A percentile compares a stretch with the other conserved stretches of the same genome.
Conservation (phyloP, 2,797 vertebrate species). For the Xerus rutilus region DNA sequence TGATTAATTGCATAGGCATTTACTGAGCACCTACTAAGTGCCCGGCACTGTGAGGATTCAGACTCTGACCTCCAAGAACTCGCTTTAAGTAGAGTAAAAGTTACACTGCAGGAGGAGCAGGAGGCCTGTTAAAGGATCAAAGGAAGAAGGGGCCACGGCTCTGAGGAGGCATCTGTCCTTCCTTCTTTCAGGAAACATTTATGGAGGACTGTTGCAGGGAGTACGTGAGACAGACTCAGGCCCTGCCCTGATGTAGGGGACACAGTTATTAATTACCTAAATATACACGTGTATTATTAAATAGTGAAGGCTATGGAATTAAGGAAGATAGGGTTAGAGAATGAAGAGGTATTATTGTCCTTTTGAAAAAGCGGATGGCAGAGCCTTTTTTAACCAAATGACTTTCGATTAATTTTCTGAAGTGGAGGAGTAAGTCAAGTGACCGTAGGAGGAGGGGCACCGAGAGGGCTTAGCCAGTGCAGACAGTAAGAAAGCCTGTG, state of each 20-base stretch:
- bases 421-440: neutral
- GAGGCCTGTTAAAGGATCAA: neutral
- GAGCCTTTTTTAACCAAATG: neutral
- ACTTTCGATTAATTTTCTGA: too few species aligned
- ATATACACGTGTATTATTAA: too few species aligned
- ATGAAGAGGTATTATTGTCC: fast-evolving
- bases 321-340: neutral
- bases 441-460: neutral
- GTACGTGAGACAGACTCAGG: neutral
- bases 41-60: neutral
- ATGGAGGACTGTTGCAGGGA: neutral
- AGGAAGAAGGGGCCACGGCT: fast-evolving
- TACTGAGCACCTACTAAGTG: neutral
- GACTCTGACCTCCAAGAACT: too few species aligned
- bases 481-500: neutral
- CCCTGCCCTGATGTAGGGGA: neutral
- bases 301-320: fast-evolving
- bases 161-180: neutral
- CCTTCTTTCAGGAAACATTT: neutral
- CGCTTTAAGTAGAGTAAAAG: neutral
- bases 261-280: neutral
- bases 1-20: neutral
- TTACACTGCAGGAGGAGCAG: neutral
- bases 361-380: neutral
- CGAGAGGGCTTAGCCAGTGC: neutral